Base-by-base conservation (phyloP, 2,888 invertebrate genomes). In the Caenorhabditis wallacei region DNA sequence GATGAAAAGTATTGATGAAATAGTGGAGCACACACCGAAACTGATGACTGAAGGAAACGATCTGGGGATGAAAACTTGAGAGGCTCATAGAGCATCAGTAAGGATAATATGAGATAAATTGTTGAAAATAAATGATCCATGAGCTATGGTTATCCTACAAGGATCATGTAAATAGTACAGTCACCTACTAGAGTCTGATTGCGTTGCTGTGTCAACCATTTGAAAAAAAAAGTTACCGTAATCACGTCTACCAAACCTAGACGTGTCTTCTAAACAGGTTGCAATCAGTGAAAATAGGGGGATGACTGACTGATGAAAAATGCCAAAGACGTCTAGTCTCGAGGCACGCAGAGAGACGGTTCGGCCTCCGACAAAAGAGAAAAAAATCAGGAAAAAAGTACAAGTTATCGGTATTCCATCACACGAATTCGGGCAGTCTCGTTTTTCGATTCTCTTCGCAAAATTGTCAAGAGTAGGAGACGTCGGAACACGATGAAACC, bases 391-490 rank as follows among this genome's bases (percentile, higher is more conserved):
- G 35, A n/a, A 75, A 66, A 75, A 76, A 76, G 76, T 76, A 76
- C 76, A 75, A 75, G 75, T 75, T 75, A 78, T 78, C 78, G 61
- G 63, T 66, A 66, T 53, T 66, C 53, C 66, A 51, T 51, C 64
- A 30, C 40, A 16, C 18, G 37, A 37, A 43, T 46, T 64, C 16
- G 30, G 30, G 30, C 13, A 5, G 18, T 51, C 51, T 51, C 24
- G n/a, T 53, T 53, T 18, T 48, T 64, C 35, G 30, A 24, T 48
- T 35, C 64, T 35, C 30, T 18, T 13, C 68, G 20, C 20, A 57
- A 59, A 59, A 59, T 68, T 48, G 46, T 48, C 46, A 18, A 48
- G 75, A 72, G 51, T 53, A 8, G 71, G 43, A 53, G 54, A 43
- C 54, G 22, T 53, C 51, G 54, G 57, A 37, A 35, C 26, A 20